Evolutionary conservation across 2,797 vertebrate species (phyloP), one percentile per base, ranked within the genome.

Genomic region (Anolis apletophallus): DNA sequence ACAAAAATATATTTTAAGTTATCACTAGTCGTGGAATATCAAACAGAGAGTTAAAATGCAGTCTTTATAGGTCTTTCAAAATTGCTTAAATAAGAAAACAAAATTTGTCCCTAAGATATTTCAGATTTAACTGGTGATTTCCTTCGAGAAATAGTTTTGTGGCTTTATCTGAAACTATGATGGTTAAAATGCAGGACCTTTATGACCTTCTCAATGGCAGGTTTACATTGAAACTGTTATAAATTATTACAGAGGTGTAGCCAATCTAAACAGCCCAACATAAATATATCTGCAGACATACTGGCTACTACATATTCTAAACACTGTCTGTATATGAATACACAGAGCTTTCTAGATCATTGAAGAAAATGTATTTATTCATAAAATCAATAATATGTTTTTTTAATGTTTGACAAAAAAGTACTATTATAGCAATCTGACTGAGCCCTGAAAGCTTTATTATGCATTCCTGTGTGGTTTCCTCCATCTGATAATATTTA

Each of bases 161-260:
- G 93, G 94, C 89, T 96, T 97, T 96, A 97, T 97, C 96, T 97
- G 92, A 95, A 96, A 92, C 80, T 82, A 94, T 90, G 93, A 95
- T 96, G 95, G 95, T 96, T 96, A 96, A 96, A 97, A 96, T 90
- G 92, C 95, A 94, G 82, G 95, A 97, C 96, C 97, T 98, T 97
- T 97, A 96, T 97, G 97, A 98, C 97, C 96, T 96, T 95, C 94
- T 97, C 96, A 95, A 97, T 97, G 98, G 97, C 97, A 97, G 97
- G 98, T 98, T 98, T 98, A 98, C 97, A 98, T 97, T 97, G 97
- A 97, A 97, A 97, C 97, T 97, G 97, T 98, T 97, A 97, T 98
- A 98, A 98, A 98, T 99, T 98, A 98, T 98, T 97, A 97, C 96
- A 96, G 95, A 96, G 94, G 96, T 96, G 97, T 97, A 97, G 97